Conservation (phyloP, 2,888 invertebrate species). For the Neoascia interrupta region DNA sequence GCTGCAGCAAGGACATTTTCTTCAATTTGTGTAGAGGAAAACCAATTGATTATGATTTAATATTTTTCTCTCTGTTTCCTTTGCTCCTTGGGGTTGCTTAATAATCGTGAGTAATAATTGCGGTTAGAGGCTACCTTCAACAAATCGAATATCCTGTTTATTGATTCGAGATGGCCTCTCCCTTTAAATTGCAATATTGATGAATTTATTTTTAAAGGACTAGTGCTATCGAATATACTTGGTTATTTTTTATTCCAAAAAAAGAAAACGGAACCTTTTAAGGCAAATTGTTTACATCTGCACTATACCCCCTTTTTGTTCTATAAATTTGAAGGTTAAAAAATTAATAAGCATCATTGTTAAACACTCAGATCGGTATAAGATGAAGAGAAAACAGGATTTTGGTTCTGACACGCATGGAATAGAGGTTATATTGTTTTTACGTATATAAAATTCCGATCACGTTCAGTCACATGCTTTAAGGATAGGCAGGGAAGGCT, state of each 20-base stretch:
- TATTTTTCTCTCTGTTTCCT: slow-evolving; percentile 18
- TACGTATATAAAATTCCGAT: slow-evolving; percentile 14
- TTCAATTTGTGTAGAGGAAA: slow-evolving; percentile 56
- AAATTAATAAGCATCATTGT: slow-evolving; percentile 34
- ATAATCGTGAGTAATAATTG: slow-evolving; percentile 48
- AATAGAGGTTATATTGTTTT: slow-evolving; percentile 26
- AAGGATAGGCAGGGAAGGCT: slow-evolving; percentile 7
- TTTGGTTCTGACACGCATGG: neutral
- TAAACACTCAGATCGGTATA: neutral
- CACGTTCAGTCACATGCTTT: slow-evolving; percentile 20
- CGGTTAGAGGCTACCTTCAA: too few relatives aligned
- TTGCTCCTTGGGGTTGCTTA: slow-evolving; percentile 17
- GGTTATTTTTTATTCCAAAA: too few relatives aligned
- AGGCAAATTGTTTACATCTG: too few relatives aligned
- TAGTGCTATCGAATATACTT: too few relatives aligned
- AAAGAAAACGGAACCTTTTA: too few relatives aligned
- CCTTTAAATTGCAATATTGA: too few relatives aligned
- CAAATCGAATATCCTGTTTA: too few relatives aligned
- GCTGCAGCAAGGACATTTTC: slow-evolving; percentile 37
- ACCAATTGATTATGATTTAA: slow-evolving; percentile 60
- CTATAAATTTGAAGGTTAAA: slow-evolving; percentile 1
- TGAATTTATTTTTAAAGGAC: too few relatives aligned
- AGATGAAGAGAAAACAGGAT: neutral
- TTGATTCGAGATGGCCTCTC: too few relatives aligned
- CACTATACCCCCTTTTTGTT: neutral